phyloP scores from a whole-genome alignment of 2,113 vertebrate genomes.

The Pseudonaja textilis region DNA sequence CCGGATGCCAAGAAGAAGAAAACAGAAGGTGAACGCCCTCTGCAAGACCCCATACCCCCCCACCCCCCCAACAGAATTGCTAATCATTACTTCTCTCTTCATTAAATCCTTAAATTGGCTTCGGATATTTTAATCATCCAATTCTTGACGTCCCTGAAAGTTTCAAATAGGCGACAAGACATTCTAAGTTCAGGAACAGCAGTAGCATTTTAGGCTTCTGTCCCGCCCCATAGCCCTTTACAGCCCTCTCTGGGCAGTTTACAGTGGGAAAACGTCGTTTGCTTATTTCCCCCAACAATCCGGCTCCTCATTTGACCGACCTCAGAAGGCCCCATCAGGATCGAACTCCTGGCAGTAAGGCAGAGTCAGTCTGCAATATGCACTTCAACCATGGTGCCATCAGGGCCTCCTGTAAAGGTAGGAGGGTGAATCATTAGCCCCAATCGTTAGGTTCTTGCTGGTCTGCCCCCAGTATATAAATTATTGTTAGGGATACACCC shows the following conservation, averaged over 20 bases:
- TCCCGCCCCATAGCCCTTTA: neutral
- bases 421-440: too few relatives aligned
- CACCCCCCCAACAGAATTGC: neutral
- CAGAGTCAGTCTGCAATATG: too few relatives aligned
- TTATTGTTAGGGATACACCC: too few relatives aligned
- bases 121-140: too few relatives aligned
- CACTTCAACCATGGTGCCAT: too few relatives aligned
- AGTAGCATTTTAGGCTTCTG: neutral
- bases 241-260: neutral
- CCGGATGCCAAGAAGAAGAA: conserved; percentile 78
- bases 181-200: neutral
- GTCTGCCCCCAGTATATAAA: neutral
- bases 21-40: conserved; percentile 53
- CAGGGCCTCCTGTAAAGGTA: too few relatives aligned
- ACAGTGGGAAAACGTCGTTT: neutral
- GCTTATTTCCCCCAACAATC: neutral
- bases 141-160: neutral
- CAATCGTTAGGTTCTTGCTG: neutral
- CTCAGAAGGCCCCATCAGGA: neutral
- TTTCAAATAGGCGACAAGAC: neutral
- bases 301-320: neutral
- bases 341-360: too few relatives aligned
- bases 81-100: neutral
- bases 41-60: too few relatives aligned
- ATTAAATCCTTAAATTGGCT: neutral